Conservation (phyloP, 2,888 invertebrate genomes). For the Micropterix aruncella region DNA sequence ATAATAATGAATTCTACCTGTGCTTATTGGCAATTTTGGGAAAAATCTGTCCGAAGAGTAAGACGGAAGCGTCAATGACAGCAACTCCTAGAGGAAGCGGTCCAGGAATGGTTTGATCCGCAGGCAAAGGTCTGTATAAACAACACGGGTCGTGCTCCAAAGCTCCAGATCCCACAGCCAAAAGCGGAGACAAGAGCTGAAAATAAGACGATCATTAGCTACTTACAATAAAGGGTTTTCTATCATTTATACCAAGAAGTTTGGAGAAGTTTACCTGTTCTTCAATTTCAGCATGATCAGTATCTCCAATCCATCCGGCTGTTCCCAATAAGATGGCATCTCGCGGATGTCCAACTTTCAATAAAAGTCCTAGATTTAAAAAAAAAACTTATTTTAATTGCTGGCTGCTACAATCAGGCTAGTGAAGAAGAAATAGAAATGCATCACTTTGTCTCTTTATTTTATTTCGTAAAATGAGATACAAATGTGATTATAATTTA, state of each 20-base stretch:
- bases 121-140: conserved; percentile 58
- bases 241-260: conserved; percentile 1
- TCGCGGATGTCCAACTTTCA: conserved; percentile 30
- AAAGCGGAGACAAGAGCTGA: conserved; percentile 78
- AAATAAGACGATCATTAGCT: conserved; percentile 14
- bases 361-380: conserved; percentile 30
- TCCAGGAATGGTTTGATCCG: conserved; percentile 40
- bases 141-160: conserved; percentile 94
- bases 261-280: conserved; percentile 62
- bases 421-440: no score
- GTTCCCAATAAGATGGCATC: conserved; percentile 81
- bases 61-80: conserved; percentile 89
- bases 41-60: conserved; percentile 87
- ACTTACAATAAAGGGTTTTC: not conserved
- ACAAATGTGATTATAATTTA: no score
- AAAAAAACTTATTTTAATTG: no score
- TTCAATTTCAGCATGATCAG: conserved; percentile 91
- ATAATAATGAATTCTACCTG: conserved; percentile 26
- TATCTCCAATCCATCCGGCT: conserved; percentile 77
- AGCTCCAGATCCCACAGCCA: conserved; percentile 91
- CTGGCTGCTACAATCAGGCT: no score
- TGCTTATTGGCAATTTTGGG: conserved; percentile 92
- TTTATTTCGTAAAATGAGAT: no score
- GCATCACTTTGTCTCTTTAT: no score
- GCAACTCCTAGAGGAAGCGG: conserved; percentile 89